A percentile compares a stretch with the other conserved stretches of the same genome.
Evolutionary conservation across 1,140 invertebrate species (phyloP).

Genomic region (Parapsyche elsis): DNA sequence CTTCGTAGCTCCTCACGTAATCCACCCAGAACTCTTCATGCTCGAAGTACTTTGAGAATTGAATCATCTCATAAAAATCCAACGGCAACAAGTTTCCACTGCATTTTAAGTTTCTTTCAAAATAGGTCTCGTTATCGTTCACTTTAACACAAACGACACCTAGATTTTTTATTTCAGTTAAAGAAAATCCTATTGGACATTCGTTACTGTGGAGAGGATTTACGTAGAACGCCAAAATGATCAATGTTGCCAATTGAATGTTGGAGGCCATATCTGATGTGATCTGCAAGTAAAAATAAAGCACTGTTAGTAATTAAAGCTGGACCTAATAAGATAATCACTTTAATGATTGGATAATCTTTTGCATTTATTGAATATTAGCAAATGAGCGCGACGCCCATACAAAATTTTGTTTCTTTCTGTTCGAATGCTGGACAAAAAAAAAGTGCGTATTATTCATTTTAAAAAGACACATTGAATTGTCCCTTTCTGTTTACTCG

Average conservation of each 20-base stretch:
- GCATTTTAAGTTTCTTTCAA: slow-evolving; percentile 60
- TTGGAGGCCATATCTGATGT: neutral
- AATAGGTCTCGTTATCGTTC: slow-evolving; percentile 60
- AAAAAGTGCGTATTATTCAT: too few species aligned
- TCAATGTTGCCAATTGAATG: neutral
- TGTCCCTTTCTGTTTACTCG: too few species aligned
- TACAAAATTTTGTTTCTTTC: too few species aligned
- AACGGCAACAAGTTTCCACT: slow-evolving; percentile 60
- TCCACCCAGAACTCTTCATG: slow-evolving; percentile 62
- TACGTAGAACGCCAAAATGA: neutral
- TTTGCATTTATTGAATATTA: too few species aligned
- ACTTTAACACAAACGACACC: slow-evolving; percentile 57
- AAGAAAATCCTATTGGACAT: slow-evolving; percentile 50
- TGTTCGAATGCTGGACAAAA: too few species aligned
- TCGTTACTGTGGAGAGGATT: neutral
- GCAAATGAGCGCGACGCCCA: too few species aligned
- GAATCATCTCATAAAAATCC: slow-evolving; percentile 57
- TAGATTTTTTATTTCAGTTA: neutral
- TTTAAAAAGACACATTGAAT: too few species aligned
- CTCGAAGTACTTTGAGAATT: slow-evolving; percentile 56
- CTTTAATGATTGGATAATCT: too few species aligned
- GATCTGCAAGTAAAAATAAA: neutral
- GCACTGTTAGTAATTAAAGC: too few species aligned
- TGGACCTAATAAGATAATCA: too few species aligned
- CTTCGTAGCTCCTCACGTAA: slow-evolving; percentile 61